phyloP scores from a whole-genome alignment of 30 jellyfish, hydroid and myxozoan species.

The Aurelia aurita region DNA sequence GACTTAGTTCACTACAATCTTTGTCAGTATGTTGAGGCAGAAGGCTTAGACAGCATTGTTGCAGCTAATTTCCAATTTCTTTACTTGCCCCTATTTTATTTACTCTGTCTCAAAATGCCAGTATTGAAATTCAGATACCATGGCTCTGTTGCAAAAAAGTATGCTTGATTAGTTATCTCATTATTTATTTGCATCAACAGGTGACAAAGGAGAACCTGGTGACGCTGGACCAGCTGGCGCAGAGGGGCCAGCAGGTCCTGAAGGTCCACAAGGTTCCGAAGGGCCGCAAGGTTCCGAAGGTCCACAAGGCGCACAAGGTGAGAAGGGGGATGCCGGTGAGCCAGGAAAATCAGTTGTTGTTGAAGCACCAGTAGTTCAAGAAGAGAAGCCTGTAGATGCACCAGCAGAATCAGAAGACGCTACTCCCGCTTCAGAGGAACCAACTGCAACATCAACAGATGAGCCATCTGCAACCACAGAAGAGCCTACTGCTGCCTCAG shows the following conservation, averaged over 20 bases:
- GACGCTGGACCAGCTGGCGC: slow-evolving; percentile 37
- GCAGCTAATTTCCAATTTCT: no score
- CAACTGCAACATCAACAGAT: slow-evolving; percentile 15
- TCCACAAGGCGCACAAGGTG: slow-evolving; percentile 46
- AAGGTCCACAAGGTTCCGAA: slow-evolving; percentile 42
- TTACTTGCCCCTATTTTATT: no score
- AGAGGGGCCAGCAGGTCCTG: slow-evolving; percentile 30
- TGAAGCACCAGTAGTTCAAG: background rate
- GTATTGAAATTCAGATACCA: no score
- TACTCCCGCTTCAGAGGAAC: background rate
- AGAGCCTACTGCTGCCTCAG: slow-evolving; percentile 20
- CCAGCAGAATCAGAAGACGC: slow-evolving; percentile 26
- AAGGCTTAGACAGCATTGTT: no score
- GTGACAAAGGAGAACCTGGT: slow-evolving; percentile 38
- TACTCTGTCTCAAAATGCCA: no score
- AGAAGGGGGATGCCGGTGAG: slow-evolving; percentile 33
- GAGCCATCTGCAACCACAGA: slow-evolving; percentile 11
- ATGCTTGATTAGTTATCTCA: no score
- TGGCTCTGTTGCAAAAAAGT: no score
- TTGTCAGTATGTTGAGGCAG: no score
- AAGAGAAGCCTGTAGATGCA: slow-evolving; percentile 21
- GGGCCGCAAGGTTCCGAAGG: slow-evolving; percentile 44
- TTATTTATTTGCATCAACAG: no score
- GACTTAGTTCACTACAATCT: no score
- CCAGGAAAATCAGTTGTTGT: slow-evolving; percentile 17